Evolutionary conservation across 1,140 invertebrate species (phyloP).

Genomic region (Micrasema longulum): DNA sequence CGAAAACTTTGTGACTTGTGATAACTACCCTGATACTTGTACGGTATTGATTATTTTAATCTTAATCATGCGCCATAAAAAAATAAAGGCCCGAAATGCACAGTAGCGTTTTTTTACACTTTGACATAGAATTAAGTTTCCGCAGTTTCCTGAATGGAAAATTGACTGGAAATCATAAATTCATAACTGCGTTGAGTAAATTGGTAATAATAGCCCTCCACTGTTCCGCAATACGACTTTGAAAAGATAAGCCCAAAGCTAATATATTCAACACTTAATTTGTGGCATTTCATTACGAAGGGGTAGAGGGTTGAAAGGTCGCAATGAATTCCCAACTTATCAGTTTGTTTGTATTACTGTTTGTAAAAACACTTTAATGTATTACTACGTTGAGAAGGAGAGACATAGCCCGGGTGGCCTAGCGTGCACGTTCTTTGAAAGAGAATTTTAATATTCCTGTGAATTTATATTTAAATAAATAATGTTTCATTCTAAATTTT

Average conservation of each 20-base stretch:
- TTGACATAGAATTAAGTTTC: slow-evolving; percentile 7
- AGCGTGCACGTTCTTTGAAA: too few relatives aligned
- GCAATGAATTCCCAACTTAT: slow-evolving; percentile 29
- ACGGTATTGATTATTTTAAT: too few relatives aligned
- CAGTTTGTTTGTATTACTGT: slow-evolving; percentile 15
- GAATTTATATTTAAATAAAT: too few relatives aligned
- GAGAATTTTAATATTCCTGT: too few relatives aligned
- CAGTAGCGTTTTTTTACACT: too few relatives aligned
- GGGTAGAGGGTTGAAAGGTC: slow-evolving; percentile 9
- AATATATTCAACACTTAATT: slow-evolving; percentile 41
- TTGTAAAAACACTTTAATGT: slow-evolving; percentile 2
- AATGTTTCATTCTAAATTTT: too few relatives aligned
- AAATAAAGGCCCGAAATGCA: too few relatives aligned
- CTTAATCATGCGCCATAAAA: too few relatives aligned
- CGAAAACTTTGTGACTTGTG: too few relatives aligned
- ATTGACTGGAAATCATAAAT: slow-evolving; percentile 37
- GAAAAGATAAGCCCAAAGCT: slow-evolving; percentile 35
- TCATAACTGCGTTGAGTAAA: slow-evolving; percentile 34
- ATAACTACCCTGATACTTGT: too few relatives aligned
- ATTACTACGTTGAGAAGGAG: too few relatives aligned
- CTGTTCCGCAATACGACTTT: slow-evolving; percentile 28
- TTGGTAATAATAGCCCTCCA: slow-evolving; percentile 34
- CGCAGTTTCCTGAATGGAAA: slow-evolving; percentile 18
- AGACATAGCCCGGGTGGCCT: too few relatives aligned
- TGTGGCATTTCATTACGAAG: slow-evolving; percentile 32